phyloP scores from a whole-genome alignment of 1,140 invertebrate species.

The Scaptomyza montana region DNA sequence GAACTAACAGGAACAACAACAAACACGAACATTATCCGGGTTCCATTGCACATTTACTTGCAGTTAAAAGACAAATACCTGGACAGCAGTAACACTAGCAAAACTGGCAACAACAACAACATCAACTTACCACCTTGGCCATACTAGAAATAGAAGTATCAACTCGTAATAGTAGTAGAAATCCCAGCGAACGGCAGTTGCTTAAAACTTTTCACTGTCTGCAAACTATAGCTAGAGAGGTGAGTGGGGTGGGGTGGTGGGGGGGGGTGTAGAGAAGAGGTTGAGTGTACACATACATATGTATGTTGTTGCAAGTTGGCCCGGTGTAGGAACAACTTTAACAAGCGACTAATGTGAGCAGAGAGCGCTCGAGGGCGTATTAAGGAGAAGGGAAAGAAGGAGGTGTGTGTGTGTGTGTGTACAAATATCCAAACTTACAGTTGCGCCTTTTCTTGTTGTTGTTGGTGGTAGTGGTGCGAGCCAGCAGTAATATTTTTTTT shows the following conservation, averaged over 20 bases:
- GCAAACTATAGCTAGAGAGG: neutral
- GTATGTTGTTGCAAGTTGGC: neutral
- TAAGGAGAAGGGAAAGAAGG: neutral
- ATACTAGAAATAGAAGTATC: too few species aligned
- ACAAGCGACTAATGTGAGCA: constrained; percentile 44
- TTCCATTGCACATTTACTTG: constrained; percentile 36
- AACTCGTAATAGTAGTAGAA: constrained; percentile 4
- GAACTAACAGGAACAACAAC: neutral
- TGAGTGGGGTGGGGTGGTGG: neutral
- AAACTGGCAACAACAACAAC: constrained; percentile 22
- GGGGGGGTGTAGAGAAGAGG: too few species aligned
- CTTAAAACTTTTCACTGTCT: constrained; percentile 44
- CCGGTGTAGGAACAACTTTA: constrained; percentile 47
- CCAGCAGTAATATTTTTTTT: constrained; percentile 11
- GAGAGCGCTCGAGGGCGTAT: neutral
- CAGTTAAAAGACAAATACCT: constrained; percentile 48
- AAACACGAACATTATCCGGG: constrained; percentile 22
- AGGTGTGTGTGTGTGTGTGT: constrained; percentile 30
- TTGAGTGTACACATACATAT: neutral
- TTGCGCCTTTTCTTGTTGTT: constrained; percentile 6
- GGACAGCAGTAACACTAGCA: constrained; percentile 18
- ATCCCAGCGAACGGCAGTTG: constrained; percentile 36
- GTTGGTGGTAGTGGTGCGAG: constrained; percentile 46
- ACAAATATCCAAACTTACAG: constrained; percentile 27
- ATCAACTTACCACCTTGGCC: neutral